Evolutionary conservation across 2,797 vertebrate genomes (phyloP).

Genomic region (Pseudomugil gertrudae): DNA sequence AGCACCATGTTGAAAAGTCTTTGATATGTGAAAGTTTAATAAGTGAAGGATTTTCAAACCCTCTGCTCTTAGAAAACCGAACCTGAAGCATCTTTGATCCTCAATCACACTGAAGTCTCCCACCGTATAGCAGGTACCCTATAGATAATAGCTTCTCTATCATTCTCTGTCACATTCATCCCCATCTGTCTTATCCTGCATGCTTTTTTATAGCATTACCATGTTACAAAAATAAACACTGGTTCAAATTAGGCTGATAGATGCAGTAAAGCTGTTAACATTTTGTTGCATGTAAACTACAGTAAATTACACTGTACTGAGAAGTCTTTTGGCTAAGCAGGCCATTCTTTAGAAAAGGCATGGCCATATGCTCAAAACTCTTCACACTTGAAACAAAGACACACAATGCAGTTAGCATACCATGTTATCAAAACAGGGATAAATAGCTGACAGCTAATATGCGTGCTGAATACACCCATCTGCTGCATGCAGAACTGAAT

Average conservation of each 20-base stretch:
- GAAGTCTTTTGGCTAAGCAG: neutral
- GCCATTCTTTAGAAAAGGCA: too few relatives aligned
- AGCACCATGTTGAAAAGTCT: too few relatives aligned
- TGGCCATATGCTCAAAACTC: neutral
- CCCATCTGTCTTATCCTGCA: too few relatives aligned
- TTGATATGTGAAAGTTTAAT: too few relatives aligned
- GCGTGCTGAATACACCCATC: slow-evolving; percentile 46
- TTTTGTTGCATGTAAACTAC: neutral
- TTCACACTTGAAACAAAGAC: neutral
- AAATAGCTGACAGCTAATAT: slow-evolving; percentile 20
- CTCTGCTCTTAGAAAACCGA: neutral
- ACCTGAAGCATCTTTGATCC: neutral
- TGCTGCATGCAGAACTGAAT: slow-evolving; percentile 39
- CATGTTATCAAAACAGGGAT: slow-evolving; percentile 25
- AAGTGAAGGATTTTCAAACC: too few relatives aligned
- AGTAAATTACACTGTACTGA: too few relatives aligned
- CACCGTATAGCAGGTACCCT: neutral
- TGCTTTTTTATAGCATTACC: too few relatives aligned
- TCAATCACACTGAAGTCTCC: neutral
- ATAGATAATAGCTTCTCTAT: neutral
- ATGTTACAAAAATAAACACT: neutral
- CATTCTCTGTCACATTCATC: neutral
- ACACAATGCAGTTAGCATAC: slow-evolving; percentile 2
- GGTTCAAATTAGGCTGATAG: too few relatives aligned
- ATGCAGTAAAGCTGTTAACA: neutral